These are phyloP conservation scores for Zaprionus lachaisei DNA, from an alignment of 1,140 invertebrate species.

Conservation along the genomic window DNA sequence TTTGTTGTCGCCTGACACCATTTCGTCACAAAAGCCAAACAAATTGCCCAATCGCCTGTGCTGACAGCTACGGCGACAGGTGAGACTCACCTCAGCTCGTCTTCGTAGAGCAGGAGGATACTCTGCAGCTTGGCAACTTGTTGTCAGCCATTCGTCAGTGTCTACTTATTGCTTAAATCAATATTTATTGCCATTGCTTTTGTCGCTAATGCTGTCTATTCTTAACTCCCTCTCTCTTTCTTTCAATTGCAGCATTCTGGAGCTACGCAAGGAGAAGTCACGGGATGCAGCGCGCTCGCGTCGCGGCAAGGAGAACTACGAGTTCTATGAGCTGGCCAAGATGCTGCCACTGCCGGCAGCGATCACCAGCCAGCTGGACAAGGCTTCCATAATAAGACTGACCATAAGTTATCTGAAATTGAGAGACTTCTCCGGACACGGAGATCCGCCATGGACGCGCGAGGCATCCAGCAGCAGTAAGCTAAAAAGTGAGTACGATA, in stretches of 20 bases:
- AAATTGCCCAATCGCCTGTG: conserved; percentile 59
- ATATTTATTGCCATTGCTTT: conserved; percentile 53
- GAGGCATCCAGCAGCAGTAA: conserved; percentile 91
- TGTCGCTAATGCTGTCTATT: conserved; percentile 17
- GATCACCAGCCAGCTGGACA: conserved; percentile 98
- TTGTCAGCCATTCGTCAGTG: conserved; percentile 60
- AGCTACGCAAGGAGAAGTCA: conserved; percentile 98
- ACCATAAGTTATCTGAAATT: conserved; percentile 99
- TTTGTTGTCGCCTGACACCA: conserved; percentile 73
- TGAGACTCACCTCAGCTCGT: not conserved
- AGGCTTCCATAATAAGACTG: conserved; percentile 98
- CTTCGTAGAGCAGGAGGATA: conserved; percentile 19
- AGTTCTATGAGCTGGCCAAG: conserved; percentile 99
- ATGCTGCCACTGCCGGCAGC: conserved; percentile 98
- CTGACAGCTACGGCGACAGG: conserved; percentile 61
- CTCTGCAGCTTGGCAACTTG: not conserved
- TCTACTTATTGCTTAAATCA: conserved; percentile 62
- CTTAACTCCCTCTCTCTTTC: not conserved
- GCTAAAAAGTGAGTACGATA: conserved; percentile 91
- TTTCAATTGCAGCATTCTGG: conserved; percentile 93
- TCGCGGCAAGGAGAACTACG: conserved; percentile 98
- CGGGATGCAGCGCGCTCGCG: conserved; percentile 97
- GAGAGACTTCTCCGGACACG: conserved; percentile 96
- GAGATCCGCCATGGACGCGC: conserved; percentile 96
- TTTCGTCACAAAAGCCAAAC: conserved; percentile 70